phyloP scores from a whole-genome alignment of 2,888 invertebrate species.

The Odontocolon sp. region DNA sequence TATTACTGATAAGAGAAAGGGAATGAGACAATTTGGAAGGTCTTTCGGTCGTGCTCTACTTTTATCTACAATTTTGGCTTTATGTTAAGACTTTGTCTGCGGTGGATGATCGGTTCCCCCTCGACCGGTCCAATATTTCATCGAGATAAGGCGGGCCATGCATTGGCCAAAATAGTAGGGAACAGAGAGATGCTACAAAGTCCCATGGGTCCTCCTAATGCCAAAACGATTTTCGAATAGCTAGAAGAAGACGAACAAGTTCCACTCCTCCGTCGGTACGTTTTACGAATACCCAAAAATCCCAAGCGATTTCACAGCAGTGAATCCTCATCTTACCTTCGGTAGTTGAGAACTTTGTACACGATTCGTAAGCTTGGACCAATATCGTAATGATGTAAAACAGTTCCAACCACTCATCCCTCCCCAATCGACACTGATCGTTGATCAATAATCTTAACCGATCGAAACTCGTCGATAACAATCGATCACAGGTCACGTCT shows the following conservation, averaged over 20 bases:
- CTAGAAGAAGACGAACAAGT: neutral
- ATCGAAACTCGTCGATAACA: neutral
- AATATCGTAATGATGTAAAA: too few species aligned
- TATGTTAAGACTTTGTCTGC: constrained; percentile 4
- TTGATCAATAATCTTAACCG: neutral
- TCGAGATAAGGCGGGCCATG: constrained; percentile 32
- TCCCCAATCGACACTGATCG: neutral
- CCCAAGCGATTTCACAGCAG: neutral
- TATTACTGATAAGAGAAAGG: neutral
- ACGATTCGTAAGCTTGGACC: too few species aligned
- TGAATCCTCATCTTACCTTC: neutral
- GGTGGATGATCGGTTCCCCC: constrained; percentile 18
- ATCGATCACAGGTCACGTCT: neutral
- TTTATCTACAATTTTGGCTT: constrained; percentile 24
- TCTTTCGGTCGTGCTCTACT: neutral
- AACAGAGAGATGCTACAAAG: neutral
- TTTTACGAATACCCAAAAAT: constrained; percentile 35
- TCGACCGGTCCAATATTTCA: constrained; percentile 39
- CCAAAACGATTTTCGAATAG: constrained; percentile 38
- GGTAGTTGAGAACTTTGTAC: neutral
- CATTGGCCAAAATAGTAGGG: constrained; percentile 9
- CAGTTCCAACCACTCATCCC: too few species aligned
- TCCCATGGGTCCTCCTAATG: constrained; percentile 41
- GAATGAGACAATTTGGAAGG: neutral
- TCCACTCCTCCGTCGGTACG: neutral